Conservation (phyloP, 30 jellyfish, hydroid and myxozoan genomes). For the Clytia hemisphaerica region DNA sequence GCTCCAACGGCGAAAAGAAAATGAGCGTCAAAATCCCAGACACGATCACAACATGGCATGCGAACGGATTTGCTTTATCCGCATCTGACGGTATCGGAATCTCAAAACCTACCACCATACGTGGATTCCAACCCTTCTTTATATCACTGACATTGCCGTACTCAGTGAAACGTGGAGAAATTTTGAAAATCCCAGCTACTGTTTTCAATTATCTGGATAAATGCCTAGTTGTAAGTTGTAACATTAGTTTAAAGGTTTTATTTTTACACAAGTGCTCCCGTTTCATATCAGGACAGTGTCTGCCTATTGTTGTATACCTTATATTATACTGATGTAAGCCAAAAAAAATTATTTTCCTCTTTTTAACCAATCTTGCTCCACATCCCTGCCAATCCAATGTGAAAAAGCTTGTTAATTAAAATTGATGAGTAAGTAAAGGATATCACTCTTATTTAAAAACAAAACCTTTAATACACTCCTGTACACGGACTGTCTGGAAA, state of each 20-base stretch:
- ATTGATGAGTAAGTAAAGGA: too few species aligned
- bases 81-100: conserved; percentile 65
- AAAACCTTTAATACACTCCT: too few species aligned
- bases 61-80: conserved; percentile 78
- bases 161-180: conserved; percentile 76
- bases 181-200: conserved; percentile 52
- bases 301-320: too few species aligned
- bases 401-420: too few species aligned
- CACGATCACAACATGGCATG: conserved; percentile 89
- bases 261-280: not conserved
- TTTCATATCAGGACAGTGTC: too few species aligned
- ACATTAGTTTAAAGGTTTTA: not conserved
- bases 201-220: conserved; percentile 64
- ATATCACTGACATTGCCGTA: conserved; percentile 73
- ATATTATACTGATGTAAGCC: too few species aligned
- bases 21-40: conserved; percentile 64
- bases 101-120: conserved; percentile 53
- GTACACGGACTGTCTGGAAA: too few species aligned
- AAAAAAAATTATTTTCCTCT: too few species aligned
- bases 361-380: too few species aligned
- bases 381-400: too few species aligned
- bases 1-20: conserved; percentile 52
- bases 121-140: conserved; percentile 68
- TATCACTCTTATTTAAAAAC: too few species aligned
- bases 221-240: conserved; percentile 60